A percentile compares a stretch with the other conserved stretches of the same genome.
Evolutionary conservation across 2,797 vertebrate species (phyloP).

Genomic region (Balearica regulorum): DNA sequence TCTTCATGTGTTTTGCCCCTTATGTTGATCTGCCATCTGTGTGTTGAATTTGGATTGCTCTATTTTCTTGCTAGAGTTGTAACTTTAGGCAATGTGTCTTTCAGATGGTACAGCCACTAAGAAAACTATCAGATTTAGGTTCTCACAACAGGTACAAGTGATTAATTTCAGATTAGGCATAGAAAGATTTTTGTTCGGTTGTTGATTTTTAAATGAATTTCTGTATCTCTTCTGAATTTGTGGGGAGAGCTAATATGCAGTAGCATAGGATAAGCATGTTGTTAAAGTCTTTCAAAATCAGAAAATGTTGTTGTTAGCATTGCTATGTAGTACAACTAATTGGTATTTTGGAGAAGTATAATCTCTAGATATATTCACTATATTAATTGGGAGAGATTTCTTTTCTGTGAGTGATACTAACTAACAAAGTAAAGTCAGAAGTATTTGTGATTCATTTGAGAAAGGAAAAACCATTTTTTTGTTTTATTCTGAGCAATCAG

Average conservation of each 20-base stretch:
- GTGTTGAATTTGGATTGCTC: background rate
- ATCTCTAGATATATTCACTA: background rate
- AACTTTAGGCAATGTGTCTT: background rate
- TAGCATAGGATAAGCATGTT: background rate
- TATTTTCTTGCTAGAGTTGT: background rate
- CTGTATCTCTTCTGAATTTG: background rate
- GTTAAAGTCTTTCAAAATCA: background rate
- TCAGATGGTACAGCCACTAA: background rate
- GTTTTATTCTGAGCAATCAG: background rate
- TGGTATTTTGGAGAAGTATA: background rate
- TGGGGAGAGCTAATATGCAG: background rate
- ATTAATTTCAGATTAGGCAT: background rate
- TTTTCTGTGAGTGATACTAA: background rate
- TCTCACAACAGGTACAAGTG: background rate
- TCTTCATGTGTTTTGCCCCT: accelerated
- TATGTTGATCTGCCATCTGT: background rate
- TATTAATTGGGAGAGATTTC: background rate
- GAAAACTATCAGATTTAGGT: too few relatives aligned
- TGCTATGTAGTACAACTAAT: background rate
- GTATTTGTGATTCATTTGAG: background rate
- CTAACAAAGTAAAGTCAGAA: background rate
- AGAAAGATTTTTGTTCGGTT: background rate
- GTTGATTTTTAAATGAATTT: background rate
- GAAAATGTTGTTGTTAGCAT: background rate
- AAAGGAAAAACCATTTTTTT: background rate